Evolutionary conservation across 2,888 invertebrate species (phyloP), one percentile per base, ranked within the genome.

Genomic region (Ectemnius lituratus): DNA sequence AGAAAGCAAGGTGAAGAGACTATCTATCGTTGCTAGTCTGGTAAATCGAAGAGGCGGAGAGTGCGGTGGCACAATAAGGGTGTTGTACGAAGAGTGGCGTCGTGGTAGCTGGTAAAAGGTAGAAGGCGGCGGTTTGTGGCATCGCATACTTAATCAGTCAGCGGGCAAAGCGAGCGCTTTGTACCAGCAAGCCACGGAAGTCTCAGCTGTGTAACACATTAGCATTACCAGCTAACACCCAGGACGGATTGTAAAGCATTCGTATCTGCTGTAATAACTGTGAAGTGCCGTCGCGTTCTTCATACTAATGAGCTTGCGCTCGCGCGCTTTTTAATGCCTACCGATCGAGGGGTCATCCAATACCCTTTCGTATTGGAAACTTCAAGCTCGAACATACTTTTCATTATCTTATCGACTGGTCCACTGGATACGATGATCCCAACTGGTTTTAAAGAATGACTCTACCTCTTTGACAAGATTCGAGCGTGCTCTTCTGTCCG

Each of bases 181-280:
- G 88, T 87, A 81, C 85, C 80, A 86, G 85, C 85, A 2, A 37
- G 37, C 37, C 37, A 87, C 88, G 89, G 89, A 89, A 89, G 89
- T 89, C 86, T 73, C 72, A 67, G 81, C 83, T 86, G 85, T 88
- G 81, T 84, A 85, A 86, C 86, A 85, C 89, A 87, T 89, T 89
- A 89, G 88, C 89, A 89, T 89, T 88, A 84, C 88, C 85, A 80
- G 85, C 88, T 86, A 88, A 88, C 87, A 84, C 81, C 87, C 86
- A 87, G 86, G 85, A 84, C 84, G 86, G 87, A 88, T 89, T 89
- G 89, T 88, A 87, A 89, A 89, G 89, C 89, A 85, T 86, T 84
- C 88, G 84, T 88, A 87, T 88, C 87, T 86, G 84, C 87, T 89
- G 89, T 90, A 90, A 90, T 90, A 90, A 89, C 89, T 89, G 89